These are phyloP conservation scores for human (Homo sapiens) DNA, from an alignment of 2,113 vertebrate species.

Conservation along the genomic window GRCh38 chr15:61071001-61071500, in stretches of 20 bases:
- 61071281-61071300: fast-evolving
- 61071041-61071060: not conserved
- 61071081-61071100: not conserved
- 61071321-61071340: fast-evolving
- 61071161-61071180: not conserved
- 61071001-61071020: not conserved
- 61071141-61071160: not conserved
- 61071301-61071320: fast-evolving
- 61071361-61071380: fast-evolving
- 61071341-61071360: fast-evolving
- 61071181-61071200: not conserved
- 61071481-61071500: too few species aligned
- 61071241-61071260: fast-evolving
- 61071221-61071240: fast-evolving
- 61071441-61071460: not conserved
- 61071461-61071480: fast-evolving
- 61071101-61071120: not conserved
- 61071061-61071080: not conserved
- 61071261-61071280: fast-evolving
- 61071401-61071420: fast-evolving
- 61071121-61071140: not conserved
- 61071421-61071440: too few species aligned
- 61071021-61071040: not conserved
- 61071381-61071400: fast-evolving
- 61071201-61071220: not conserved